Base-by-base conservation (phyloP, 2,797 vertebrate species). In the Rhadinocentrus ornatus region DNA sequence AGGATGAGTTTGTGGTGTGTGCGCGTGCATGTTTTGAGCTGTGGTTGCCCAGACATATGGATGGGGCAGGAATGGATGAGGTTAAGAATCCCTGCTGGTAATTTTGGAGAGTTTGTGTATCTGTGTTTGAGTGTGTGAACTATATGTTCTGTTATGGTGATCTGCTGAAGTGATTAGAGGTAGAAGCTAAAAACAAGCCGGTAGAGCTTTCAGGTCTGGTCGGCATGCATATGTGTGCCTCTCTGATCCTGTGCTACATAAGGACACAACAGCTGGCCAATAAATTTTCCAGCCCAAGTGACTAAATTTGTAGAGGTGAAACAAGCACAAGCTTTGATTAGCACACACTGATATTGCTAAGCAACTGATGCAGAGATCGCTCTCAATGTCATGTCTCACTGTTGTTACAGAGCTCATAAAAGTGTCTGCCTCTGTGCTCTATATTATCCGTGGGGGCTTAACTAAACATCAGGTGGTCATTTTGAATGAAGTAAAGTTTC, bases 131-230 rank as follows among this genome's bases (percentile, higher is more conserved):
- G 69, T 54, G 79, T 79, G 84, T 77, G 81, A 90, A 87, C 81
- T 85, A 68, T 84, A 54, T 72, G 80, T 73, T 83, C 83, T 90
- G 86, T 81, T 86, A 78, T 48, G 85, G 86, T 63, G 82, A 82
- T 91, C 88, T 90, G 88, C 77, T 78, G 63, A 80, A 86, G 85
- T 81, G 85, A 90, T 93, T 90, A 90, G 86, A 86, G 75, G 68
- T 81, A 77, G 80, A 82, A 76, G 84, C 81, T 87, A 74, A 85
- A 90, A 91, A 88, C 84, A 75, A 87, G 74, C 85, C 71, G 12
- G 71, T 53, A 18, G 78, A 78, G 62, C 83, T 89, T 85, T 86
- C 81, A 87, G 82, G 78, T 83, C 71, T 68, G 61, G 61, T 81
- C 48, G 66, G 64, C 81, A 76, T 78, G 75, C 76, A 9, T 81